Percentiles rank a stretch among this genome's conserved stretches.
These are phyloP conservation scores for Brachyopa scutellaris DNA, from an alignment of 2,888 invertebrate species.

Conservation along the genomic window DNA sequence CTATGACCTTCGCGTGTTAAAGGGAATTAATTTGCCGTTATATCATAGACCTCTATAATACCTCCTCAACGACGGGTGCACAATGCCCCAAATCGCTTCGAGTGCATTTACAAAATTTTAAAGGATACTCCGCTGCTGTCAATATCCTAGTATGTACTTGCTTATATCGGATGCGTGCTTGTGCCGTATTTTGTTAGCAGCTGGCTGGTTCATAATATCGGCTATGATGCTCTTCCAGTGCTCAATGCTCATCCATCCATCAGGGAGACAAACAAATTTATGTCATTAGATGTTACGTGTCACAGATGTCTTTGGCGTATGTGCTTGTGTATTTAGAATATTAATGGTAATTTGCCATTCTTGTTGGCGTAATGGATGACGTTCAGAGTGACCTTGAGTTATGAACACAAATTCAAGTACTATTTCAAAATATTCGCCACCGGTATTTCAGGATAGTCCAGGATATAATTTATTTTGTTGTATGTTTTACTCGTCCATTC, in stretches of 20 bases:
- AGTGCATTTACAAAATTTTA: constrained; percentile 34
- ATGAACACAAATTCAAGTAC: not conserved
- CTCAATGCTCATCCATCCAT: constrained; percentile 2
- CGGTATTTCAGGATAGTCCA: no score
- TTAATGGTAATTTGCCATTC: constrained; percentile 10
- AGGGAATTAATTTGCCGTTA: constrained; percentile 39
- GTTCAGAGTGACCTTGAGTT: constrained; percentile 16
- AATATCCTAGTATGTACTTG: constrained; percentile 1
- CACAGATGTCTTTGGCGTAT: constrained; percentile 35
- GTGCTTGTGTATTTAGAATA: constrained; percentile 21
- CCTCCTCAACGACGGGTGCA: not conserved
- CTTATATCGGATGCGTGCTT: constrained; percentile 22
- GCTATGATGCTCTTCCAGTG: not conserved
- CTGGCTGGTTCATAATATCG: not conserved
- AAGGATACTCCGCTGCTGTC: constrained; percentile 24
- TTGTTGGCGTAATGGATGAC: not conserved
- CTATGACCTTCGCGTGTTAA: constrained; percentile 61
- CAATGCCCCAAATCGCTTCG: not conserved
- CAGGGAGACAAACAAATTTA: constrained; percentile 14
- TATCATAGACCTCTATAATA: constrained; percentile 9
- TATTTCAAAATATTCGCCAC: constrained; percentile 13
- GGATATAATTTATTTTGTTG: constrained; percentile 10
- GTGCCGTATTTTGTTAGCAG: constrained; percentile 1
- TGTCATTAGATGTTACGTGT: constrained; percentile 33
- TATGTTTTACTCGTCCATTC: no score